Evolutionary conservation across 2,888 invertebrate species (phyloP).

Genomic region (Dryobota labecula): DNA sequence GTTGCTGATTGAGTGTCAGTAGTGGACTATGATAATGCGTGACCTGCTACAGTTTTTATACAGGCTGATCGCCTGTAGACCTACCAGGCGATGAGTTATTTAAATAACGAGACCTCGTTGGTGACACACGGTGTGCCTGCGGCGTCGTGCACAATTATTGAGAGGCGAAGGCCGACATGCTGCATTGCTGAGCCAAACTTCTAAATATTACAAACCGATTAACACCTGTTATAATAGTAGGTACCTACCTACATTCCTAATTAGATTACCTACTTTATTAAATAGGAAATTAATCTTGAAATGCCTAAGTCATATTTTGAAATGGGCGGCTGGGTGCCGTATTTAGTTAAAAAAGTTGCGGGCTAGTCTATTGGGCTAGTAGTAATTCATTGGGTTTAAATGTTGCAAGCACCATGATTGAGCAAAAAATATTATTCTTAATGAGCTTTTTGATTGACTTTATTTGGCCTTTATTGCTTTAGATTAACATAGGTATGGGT

Average conservation of each 20-base stretch:
- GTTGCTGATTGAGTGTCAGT: slow-evolving; percentile 75
- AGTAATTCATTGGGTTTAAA: slow-evolving; percentile 1
- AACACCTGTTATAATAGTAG: too few relatives aligned
- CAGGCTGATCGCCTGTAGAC: slow-evolving; percentile 50
- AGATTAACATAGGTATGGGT: not conserved
- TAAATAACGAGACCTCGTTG: slow-evolving; percentile 10
- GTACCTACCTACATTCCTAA: slow-evolving; percentile 29
- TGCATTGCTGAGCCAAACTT: slow-evolving; percentile 29
- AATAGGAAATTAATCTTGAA: slow-evolving; percentile 8
- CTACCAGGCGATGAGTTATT: too few relatives aligned
- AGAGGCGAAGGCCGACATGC: slow-evolving; percentile 57
- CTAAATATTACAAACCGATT: slow-evolving; percentile 19
- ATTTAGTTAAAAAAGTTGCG: slow-evolving; percentile 21
- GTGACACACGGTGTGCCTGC: slow-evolving; percentile 46
- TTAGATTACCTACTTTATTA: slow-evolving; percentile 1
- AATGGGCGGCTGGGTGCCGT: not conserved
- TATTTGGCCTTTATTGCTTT: not conserved
- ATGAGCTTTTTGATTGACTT: slow-evolving; percentile 8
- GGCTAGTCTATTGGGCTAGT: slow-evolving; percentile 39
- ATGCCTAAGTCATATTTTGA: slow-evolving; percentile 3
- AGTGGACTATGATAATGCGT: slow-evolving; percentile 75
- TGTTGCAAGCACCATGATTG: not conserved
- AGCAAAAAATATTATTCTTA: not conserved
- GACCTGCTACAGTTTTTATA: slow-evolving; percentile 81
- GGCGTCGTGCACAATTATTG: slow-evolving; percentile 43